These are phyloP conservation scores for Gambelia wislizenii DNA, from an alignment of 2,797 vertebrate species.

Conservation along the genomic window DNA sequence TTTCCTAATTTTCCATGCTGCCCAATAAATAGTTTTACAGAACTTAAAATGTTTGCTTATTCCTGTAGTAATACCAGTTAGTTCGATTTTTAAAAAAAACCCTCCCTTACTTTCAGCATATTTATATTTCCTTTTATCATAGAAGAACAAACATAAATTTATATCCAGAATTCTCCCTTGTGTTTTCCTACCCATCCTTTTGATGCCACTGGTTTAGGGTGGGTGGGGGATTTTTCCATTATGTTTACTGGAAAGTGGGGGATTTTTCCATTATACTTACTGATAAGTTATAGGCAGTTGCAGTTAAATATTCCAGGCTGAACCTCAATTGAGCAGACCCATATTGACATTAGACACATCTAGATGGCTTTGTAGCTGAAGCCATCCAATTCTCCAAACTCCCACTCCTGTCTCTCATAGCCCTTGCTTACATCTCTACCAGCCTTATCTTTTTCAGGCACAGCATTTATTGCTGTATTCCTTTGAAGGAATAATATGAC, in stretches of 20 bases:
- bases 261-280: conserved; percentile 9
- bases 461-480: not conserved
- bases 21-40: not conserved
- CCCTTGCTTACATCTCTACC: not conserved
- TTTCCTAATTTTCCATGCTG: not conserved
- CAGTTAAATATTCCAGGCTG: conserved; percentile 14
- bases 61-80: not conserved
- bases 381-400: not conserved
- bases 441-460: conserved; percentile 39
- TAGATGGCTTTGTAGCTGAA: conserved; percentile 21
- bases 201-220: not conserved
- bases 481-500: not conserved
- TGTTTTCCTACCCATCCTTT: not conserved
- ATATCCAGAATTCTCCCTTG: not conserved
- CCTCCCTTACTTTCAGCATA: not conserved
- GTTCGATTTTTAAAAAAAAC: not conserved
- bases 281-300: not conserved
- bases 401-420: not conserved
- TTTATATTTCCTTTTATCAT: conserved; percentile 33
- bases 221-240: conserved; percentile 3
- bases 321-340: not conserved
- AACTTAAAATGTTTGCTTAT: not conserved
- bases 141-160: conserved; percentile 22
- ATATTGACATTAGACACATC: conserved; percentile 23
- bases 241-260: conserved; percentile 4